Evolutionary conservation across 2,797 vertebrate genomes (phyloP).

Genomic region (Pipistrellus pipistrellus): DNA sequence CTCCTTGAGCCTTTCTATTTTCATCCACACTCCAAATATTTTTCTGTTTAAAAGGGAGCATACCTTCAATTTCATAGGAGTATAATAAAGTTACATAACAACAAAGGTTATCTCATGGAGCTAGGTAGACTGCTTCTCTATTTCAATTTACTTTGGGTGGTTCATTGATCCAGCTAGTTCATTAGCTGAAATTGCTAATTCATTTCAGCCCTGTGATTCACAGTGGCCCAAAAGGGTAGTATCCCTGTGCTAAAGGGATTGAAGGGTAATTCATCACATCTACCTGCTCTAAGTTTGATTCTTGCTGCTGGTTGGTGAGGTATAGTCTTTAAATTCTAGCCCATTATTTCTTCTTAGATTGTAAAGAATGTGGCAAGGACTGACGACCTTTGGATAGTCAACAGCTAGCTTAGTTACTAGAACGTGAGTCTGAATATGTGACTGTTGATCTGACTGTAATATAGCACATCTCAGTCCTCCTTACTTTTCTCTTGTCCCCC

Average conservation of each 20-base stretch:
- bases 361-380: background rate
- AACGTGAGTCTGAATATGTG: background rate
- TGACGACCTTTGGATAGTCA: slow-evolving; percentile 6
- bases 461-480: background rate
- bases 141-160: background rate
- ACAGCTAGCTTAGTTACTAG: background rate
- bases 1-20: background rate
- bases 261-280: background rate
- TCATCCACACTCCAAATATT: background rate
- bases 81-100: background rate
- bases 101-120: background rate
- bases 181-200: background rate
- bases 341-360: background rate
- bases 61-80: background rate
- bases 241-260: background rate
- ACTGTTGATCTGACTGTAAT: background rate
- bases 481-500: background rate
- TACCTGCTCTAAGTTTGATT: background rate
- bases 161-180: background rate
- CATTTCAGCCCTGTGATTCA: background rate
- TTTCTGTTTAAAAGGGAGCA: background rate
- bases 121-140: background rate
- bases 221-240: background rate
- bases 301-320: background rate
- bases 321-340: background rate